Evolutionary conservation across 2,113 vertebrate species (phyloP).

Genomic region (Vidua macroura): DNA sequence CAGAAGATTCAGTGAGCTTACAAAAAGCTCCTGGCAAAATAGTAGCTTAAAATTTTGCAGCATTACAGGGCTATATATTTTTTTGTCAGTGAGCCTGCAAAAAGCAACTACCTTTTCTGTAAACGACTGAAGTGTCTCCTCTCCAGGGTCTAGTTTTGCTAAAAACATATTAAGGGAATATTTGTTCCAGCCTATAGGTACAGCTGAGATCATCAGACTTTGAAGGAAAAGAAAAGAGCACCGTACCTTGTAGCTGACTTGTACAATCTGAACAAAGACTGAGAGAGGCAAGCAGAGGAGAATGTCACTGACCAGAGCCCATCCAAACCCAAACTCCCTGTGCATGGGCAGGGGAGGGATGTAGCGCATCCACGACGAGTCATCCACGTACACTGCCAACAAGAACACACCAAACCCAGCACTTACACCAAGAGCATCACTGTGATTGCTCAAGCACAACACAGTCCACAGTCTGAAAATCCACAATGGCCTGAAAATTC

Average conservation of each 20-base stretch:
- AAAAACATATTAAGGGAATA: not conserved
- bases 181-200: not conserved
- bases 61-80: not conserved
- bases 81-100: not conserved
- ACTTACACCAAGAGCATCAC: not conserved
- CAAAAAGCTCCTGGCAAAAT: not conserved
- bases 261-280: conserved; percentile 87
- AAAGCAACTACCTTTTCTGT: not conserved
- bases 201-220: not conserved
- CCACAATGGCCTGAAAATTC: not conserved
- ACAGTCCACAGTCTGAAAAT: not conserved
- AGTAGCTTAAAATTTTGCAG: not conserved
- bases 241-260: conserved; percentile 91
- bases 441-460: not conserved
- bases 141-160: not conserved
- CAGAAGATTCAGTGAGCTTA: not conserved
- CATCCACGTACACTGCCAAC: conserved; percentile 81
- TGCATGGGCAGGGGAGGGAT: conserved; percentile 84
- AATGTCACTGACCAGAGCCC: conserved; percentile 88
- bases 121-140: not conserved
- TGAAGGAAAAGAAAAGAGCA: not conserved
- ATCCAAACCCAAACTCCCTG: conserved; percentile 82
- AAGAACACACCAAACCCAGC: not conserved
- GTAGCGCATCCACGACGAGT: conserved; percentile 83
- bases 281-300: conserved; percentile 92